Base-by-base conservation (phyloP, 2,888 invertebrate species). In the Lepidocyrtinus sp. region DNA sequence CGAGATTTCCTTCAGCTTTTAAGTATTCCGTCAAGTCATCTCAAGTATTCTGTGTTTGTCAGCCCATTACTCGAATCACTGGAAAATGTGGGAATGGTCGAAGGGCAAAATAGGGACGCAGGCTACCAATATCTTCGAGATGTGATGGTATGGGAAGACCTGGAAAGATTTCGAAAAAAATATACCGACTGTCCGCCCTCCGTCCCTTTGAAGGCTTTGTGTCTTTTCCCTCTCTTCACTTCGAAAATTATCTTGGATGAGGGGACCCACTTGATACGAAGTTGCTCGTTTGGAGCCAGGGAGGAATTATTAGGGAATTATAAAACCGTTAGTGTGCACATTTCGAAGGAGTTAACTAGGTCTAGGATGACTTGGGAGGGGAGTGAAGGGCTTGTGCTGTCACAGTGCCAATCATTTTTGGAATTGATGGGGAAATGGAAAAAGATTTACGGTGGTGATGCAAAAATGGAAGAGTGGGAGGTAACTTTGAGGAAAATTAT, bases 241-340 rank as follows among this genome's bases (percentile, higher is more conserved):
- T 71, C 83, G 12, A 81, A 78, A 75, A 69, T 86, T 27, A 59
- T 86, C 25, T n/a, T 83, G 12, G 85, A 84, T 26, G 74, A 80
- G 45, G 65, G 67, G 36, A 80, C 63, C 63, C 70, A 74, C 70
- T 61, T 74, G 79, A 74, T 75, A 63, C 67, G 65, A 24, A 82
- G 73, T 62, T 45, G 61, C 46, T 73, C 82, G 25, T 62, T 82
- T 2, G 79, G 79, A 12, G 27, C 61, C 15, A 55, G 79, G 17
- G 73, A 82, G 62, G 45, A 26, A 25, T 61, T 75, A 59, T 21
- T 67, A n/a, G 69, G 50, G 27, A 69, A 73, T 36, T 76, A 76
- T 72, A 73, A 71, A 46, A 70, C 72, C 21, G 70, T 82, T 72
- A 82, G 76, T 80, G 62, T 64, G 19, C 82, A 79, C 15, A 55